Evolutionary conservation across 2,888 invertebrate genomes (phyloP), one percentile per base, ranked within the genome.

Genomic region (Ennomos quercinarius): DNA sequence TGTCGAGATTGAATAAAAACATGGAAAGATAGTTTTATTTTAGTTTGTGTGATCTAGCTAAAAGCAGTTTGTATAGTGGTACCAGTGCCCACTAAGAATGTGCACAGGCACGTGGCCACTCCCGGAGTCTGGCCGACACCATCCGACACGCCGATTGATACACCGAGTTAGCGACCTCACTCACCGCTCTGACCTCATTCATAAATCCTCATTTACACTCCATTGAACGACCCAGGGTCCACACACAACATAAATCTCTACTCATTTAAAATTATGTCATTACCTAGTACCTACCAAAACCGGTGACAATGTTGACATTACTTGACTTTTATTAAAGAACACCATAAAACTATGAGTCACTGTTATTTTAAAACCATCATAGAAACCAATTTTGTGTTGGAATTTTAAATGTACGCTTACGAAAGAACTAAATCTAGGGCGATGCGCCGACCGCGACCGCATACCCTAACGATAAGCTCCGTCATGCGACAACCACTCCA

Each of bases 171-270:
- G 73, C 73, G 84, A 86, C 87, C 88, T 80, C 83, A 74, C 80
- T 86, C 77, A 80, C 82, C 82, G 78, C 80, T 77, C 78, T 89
- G 91, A 91, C 90, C 91, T 87, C 89, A 87, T 88, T 87, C 89
- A 89, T 91, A 91, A 91, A 90, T 90, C 81, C 77, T 86, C 84
- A 87, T 89, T 88, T 86, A 88, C 85, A 84, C 81, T 84, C 81
- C 81, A 83, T 76, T 78, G 75, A 75, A 84, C 82, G 85, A 85
- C 76, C 83, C 82, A 78, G 80, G 84, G 83, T 84, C 81, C 74
- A 72, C 74, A 70, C 68, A 70, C 71, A 78, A 72, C 80, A 83
- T 82, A 78, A 76, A 81, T 78, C 73, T 63, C 38, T 45, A 44
- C 51, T 63, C 62, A 61, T 66, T 65, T 62, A 55, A 68, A 67